phyloP scores from a whole-genome alignment of 2,797 vertebrate genomes.

The Neopelma chrysocephalum region DNA sequence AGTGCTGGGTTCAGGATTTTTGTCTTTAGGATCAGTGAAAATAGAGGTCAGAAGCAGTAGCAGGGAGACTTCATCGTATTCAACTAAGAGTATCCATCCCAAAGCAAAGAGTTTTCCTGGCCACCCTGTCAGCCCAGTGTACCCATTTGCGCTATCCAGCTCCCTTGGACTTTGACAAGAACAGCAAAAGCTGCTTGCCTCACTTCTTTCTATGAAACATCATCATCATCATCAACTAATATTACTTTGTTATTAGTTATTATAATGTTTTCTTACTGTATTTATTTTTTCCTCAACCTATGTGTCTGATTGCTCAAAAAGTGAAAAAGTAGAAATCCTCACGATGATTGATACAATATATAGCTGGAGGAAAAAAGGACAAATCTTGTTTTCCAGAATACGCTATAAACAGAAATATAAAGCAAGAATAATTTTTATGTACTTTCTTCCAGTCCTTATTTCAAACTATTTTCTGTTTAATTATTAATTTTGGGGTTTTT shows the following conservation, averaged over 20 bases:
- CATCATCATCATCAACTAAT: background rate
- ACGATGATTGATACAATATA: background rate
- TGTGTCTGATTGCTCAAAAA: background rate
- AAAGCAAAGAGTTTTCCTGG: background rate
- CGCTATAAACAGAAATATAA: background rate
- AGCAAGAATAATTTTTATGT: background rate
- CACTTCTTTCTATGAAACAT: background rate
- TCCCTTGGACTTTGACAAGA: background rate
- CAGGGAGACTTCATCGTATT: background rate
- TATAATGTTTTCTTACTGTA: background rate
- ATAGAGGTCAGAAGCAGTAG: background rate
- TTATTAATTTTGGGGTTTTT: background rate
- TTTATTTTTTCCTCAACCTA: background rate
- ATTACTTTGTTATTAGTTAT: background rate
- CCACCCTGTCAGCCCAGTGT: background rate
- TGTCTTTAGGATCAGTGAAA: background rate
- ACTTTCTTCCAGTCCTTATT: background rate
- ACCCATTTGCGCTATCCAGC: background rate
- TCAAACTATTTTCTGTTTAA: background rate
- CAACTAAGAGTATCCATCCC: background rate
- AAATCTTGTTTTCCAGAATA: background rate
- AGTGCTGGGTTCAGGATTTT: background rate
- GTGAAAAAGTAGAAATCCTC: background rate
- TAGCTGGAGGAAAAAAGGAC: background rate
- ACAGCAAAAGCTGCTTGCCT: background rate